Base-by-base conservation (phyloP, 2,113 vertebrate genomes). In the Morone chrysops region DNA sequence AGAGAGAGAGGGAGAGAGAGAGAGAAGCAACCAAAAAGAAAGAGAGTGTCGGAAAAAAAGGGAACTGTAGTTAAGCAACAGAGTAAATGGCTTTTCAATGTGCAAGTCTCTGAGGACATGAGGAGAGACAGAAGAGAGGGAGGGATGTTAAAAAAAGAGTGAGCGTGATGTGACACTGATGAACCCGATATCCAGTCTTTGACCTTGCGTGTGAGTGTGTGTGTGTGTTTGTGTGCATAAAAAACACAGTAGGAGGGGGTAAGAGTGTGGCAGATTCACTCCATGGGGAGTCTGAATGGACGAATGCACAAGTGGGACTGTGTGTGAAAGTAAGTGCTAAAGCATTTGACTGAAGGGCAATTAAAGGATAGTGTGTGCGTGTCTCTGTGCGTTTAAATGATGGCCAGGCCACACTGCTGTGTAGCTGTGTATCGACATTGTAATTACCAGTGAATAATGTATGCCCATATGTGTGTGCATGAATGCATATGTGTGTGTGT, bases 361-460 rank as follows among this genome's bases (percentile, higher is more conserved):
- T 87, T 93, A 92, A 93, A 91, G 86, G 86, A 67, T 81, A 68
- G 62, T n/a, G 79, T 82, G 75, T 70, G 79, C 82, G 74, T 63
- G 60, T 41, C 8, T 25, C 51, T 65, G 14, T 74, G 65, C 31
- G 3, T 82, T 83, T 80, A 86, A 87, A 75, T 6, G 57, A 62
- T 51, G 31, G 76, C 61, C 20, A 47, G 70, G 60, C 81, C 75
- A 71, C 84, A 48, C 38, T 76, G 79, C 56, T 75, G 45, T 50
- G 79, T 83, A 85, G 72, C 67, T 66, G 67, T 17, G 36, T 92
- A 92, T 92, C 89, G 91, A 87, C 78, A 80, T 81, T 84, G 76
- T 92, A 91, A 93, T 92, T 91, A 89, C 73, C 90, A 82, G 62
- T 90, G 81, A 92, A 90, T 93, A 91, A 92, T 92, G 83, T 41